These are phyloP conservation scores for Hybognathus amarus DNA, from an alignment of 2,797 vertebrate genomes.

Conservation along the genomic window DNA sequence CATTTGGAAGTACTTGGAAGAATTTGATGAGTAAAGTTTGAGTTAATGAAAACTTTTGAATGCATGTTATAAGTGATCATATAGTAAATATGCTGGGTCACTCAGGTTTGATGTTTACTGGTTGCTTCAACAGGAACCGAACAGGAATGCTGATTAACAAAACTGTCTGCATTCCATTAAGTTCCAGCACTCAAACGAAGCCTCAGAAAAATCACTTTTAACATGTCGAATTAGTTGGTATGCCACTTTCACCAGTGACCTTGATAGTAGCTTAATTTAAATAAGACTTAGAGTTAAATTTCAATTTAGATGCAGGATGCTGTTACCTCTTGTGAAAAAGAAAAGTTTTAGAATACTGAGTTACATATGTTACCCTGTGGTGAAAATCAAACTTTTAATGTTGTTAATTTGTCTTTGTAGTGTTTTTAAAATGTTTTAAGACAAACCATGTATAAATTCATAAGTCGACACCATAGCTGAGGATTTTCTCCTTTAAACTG, in stretches of 20 bases:
- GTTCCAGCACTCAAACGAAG: background rate
- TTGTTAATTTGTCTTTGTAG: too few relatives aligned
- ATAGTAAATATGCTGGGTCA: background rate
- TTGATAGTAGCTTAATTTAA: background rate
- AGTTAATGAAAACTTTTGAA: background rate
- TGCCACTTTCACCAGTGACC: background rate
- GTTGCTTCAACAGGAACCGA: constrained; percentile 28
- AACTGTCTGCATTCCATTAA: constrained; percentile 54
- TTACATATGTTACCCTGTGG: background rate
- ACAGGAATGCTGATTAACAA: constrained; percentile 56
- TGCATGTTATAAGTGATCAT: background rate
- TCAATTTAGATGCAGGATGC: background rate
- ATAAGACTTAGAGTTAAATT: too few relatives aligned
- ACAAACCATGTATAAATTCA: too few relatives aligned
- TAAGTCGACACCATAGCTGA: too few relatives aligned
- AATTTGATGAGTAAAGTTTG: background rate
- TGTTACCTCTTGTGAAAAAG: background rate
- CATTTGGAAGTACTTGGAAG: background rate
- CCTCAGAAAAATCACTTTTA: background rate
- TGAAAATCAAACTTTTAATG: too few relatives aligned
- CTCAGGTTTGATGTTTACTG: constrained; percentile 28
- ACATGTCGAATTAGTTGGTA: background rate
- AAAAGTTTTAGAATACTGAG: background rate
- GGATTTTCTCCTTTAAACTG: too few relatives aligned
- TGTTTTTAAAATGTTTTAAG: too few relatives aligned